Conservation (phyloP, 2,113 vertebrate species). For the Varanus salvator region DNA sequence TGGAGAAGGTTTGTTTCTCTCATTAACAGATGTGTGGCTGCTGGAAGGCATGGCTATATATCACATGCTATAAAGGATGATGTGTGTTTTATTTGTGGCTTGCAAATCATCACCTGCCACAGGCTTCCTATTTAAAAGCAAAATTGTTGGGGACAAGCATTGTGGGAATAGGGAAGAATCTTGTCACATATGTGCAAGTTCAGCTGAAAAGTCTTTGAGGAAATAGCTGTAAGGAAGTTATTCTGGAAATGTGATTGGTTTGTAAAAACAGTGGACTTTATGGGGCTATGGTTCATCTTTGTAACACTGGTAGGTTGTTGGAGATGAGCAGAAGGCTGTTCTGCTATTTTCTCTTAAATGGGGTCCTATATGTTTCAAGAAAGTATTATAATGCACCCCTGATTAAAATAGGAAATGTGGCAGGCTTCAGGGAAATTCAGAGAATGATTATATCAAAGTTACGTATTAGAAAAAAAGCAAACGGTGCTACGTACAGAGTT, state of each 20-base stretch:
- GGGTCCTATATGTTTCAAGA: background rate
- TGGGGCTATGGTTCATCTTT: background rate
- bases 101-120: background rate
- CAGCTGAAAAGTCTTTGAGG: background rate
- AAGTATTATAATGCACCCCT: background rate
- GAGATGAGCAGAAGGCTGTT: background rate
- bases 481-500: background rate
- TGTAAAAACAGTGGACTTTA: background rate
- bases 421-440: background rate
- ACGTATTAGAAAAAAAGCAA: background rate
- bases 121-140: background rate
- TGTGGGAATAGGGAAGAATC: background rate
- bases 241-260: background rate
- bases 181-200: background rate
- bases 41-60: background rate
- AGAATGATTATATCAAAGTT: background rate
- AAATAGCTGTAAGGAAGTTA: background rate
- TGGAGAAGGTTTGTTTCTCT: constrained; percentile 24
- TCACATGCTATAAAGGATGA: rapidly evolving
- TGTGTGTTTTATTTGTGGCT: background rate
- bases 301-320: background rate
- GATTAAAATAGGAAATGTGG: background rate
- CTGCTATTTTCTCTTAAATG: background rate
- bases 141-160: rapidly evolving
- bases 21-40: background rate